Conservation (phyloP, 2,113 vertebrate species). For the Cavia porcellus region DNA sequence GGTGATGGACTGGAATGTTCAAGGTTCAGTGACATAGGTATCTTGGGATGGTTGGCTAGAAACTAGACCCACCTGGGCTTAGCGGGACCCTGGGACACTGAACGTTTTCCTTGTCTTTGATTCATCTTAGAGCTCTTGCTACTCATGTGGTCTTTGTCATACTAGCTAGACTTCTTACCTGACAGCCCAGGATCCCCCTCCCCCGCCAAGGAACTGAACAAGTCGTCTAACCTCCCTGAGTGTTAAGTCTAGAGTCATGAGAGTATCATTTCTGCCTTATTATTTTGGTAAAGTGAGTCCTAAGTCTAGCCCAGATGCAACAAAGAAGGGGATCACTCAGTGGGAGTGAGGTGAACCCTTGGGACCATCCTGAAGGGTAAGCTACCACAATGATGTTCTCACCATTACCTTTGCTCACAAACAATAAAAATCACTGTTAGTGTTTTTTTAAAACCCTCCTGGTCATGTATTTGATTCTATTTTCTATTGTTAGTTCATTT, state of each 20-base stretch:
- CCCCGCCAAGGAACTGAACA: not conserved
- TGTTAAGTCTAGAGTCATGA: not conserved
- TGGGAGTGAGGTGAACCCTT: not conserved
- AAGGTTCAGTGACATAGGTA: not conserved
- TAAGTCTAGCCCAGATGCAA: not conserved
- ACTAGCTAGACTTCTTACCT: not conserved
- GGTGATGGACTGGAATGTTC: not conserved
- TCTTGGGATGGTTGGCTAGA: not conserved
- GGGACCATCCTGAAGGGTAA: not conserved
- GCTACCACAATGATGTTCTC: not conserved
- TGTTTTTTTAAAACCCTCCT: not conserved
- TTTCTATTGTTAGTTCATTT: not conserved
- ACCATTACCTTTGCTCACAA: not conserved
- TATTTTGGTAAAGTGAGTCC: not conserved
- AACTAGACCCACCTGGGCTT: not conserved
- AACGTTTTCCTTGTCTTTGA: not conserved
- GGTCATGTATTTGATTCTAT: not conserved
- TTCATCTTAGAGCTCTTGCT: no score
- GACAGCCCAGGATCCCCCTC: not conserved
- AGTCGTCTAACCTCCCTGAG: not conserved
- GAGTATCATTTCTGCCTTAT: not conserved
- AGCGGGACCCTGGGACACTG: not conserved
- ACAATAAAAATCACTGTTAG: not conserved
- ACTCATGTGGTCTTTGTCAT: not conserved
- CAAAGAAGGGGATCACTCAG: not conserved